phyloP scores from a whole-genome alignment of 2,113 vertebrate genomes.

The Pampusana beccarii region DNA sequence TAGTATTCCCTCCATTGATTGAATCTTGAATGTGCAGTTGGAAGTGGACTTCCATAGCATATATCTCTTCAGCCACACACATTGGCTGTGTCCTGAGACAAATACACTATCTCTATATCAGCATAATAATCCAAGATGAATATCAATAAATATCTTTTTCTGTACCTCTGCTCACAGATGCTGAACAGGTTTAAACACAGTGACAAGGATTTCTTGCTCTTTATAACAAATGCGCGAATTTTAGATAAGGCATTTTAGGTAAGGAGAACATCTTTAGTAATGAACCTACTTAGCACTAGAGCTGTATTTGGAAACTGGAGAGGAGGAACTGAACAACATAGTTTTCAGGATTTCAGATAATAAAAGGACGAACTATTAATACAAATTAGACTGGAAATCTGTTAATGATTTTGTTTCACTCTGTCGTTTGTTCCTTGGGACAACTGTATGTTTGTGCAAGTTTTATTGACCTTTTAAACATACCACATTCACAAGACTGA shows the following conservation, averaged over 20 bases:
- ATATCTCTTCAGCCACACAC: accelerated
- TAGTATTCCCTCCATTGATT: background rate
- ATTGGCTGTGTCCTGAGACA: background rate
- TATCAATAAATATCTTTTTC: background rate
- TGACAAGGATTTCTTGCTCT: background rate
- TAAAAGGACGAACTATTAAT: background rate
- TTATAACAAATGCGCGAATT: accelerated
- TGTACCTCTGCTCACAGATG: background rate
- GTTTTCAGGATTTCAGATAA: background rate
- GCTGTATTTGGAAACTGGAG: background rate
- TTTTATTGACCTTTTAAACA: background rate
- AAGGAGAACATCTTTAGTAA: background rate
- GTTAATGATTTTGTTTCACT: background rate
- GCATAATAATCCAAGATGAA: background rate
- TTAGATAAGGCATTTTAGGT: background rate
- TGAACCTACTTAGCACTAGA: background rate
- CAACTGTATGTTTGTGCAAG: background rate
- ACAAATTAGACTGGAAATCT: background rate
- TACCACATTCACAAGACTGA: background rate
- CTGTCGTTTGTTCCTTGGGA: background rate
- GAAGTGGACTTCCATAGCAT: background rate
- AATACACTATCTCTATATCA: background rate
- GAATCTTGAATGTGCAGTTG: background rate
- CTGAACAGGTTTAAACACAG: background rate
- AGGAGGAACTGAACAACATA: background rate